A percentile compares a stretch with the other conserved stretches of the same genome.
These are phyloP conservation scores for Asteroscopus sphinx DNA, from an alignment of 2,888 invertebrate genomes.

Conservation along the genomic window DNA sequence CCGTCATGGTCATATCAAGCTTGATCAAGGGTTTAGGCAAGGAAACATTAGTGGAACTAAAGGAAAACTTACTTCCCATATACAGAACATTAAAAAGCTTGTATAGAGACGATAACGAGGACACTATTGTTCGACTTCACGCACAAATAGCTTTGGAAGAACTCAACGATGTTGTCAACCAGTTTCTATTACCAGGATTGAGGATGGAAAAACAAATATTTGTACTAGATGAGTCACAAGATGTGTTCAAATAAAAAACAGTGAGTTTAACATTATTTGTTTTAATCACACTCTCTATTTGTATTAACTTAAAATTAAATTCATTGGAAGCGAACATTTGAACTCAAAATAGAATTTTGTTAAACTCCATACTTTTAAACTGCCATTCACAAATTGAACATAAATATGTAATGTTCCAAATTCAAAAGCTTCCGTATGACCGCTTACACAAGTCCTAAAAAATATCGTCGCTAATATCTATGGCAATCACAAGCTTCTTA, in stretches of 20 bases:
- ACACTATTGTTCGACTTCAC: constrained; percentile 92
- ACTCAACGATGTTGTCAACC: constrained; percentile 92
- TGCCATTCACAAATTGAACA: constrained; percentile 21
- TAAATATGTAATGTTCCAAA: constrained; percentile 9
- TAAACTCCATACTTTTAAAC: constrained; percentile 27
- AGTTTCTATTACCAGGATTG: constrained; percentile 90
- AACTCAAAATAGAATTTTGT: constrained; percentile 24
- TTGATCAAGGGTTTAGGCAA: constrained; percentile 93
- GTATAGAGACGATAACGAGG: constrained; percentile 91
- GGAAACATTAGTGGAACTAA: constrained; percentile 91
- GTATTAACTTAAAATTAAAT: constrained; percentile 45
- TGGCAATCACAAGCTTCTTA: constrained; percentile 69
- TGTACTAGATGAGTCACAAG: constrained; percentile 59
- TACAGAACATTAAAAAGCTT: constrained; percentile 92
- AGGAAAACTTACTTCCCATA: constrained; percentile 91
- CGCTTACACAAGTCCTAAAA: constrained; percentile 29
- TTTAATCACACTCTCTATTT: constrained; percentile 63
- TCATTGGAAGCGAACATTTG: constrained; percentile 32
- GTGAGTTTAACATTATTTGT: constrained; percentile 48
- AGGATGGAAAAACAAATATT: constrained; percentile 90
- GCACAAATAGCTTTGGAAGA: constrained; percentile 94
- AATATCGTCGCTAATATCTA: constrained; percentile 49
- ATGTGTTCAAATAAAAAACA: constrained; percentile 71
- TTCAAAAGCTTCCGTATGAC: constrained; percentile 13
- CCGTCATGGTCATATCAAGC: constrained; percentile 93